phyloP scores from a whole-genome alignment of 2,113 vertebrate species.

The Trematocara variabile region DNA sequence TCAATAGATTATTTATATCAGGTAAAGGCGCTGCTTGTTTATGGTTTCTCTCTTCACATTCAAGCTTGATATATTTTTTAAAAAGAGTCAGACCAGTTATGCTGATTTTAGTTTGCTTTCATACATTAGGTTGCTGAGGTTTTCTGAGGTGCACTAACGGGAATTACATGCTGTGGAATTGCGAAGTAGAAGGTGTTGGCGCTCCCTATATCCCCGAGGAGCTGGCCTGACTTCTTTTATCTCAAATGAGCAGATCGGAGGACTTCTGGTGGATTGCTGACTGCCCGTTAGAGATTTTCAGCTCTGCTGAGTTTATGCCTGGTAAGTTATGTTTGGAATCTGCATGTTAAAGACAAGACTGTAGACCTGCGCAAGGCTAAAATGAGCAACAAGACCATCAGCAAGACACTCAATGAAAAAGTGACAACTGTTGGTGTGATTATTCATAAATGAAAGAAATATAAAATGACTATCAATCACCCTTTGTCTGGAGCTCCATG shows the following conservation, averaged over 20 bases:
- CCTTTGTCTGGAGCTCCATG: neutral
- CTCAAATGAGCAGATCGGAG: constrained; percentile 49
- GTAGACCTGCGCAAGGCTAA: neutral
- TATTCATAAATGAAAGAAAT: neutral
- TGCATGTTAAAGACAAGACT: neutral
- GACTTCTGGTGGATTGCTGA: constrained; percentile 37
- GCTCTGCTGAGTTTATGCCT: neutral
- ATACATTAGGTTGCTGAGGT: neutral
- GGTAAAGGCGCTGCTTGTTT: neutral
- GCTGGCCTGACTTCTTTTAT: constrained; percentile 38
- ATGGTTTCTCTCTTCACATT: neutral
- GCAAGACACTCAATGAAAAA: neutral
- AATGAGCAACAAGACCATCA: neutral
- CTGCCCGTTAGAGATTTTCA: constrained; percentile 15
- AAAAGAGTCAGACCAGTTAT: neutral
- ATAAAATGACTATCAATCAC: neutral
- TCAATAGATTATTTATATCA: neutral
- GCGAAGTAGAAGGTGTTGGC: constrained; percentile 23
- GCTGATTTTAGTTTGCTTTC: constrained; percentile 4
- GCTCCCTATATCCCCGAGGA: constrained; percentile 20
- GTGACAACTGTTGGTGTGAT: neutral
- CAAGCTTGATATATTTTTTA: neutral
- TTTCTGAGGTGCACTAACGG: constrained; percentile 2
- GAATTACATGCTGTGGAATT: constrained; percentile 32
- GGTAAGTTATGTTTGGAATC: neutral